These are phyloP conservation scores for Ptychodera flava DNA, from an alignment of 35 echinoderm and acorn worm species.

Conservation along the genomic window DNA sequence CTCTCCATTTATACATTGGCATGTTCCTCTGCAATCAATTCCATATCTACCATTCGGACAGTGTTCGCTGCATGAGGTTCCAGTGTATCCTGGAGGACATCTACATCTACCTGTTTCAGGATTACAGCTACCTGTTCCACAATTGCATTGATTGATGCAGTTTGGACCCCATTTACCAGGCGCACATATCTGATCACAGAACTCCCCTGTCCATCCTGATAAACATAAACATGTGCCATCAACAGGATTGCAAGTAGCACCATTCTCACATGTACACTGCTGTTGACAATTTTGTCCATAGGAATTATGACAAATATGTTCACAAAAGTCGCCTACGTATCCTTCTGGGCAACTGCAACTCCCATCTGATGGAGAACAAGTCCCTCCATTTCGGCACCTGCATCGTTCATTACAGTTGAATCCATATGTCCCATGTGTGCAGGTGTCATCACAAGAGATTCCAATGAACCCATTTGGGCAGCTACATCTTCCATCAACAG, in stretches of 20 bases:
- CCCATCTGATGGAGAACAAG: conserved; percentile 52
- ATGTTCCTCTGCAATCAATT: neutral
- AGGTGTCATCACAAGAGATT: neutral
- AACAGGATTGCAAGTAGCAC: conserved; percentile 40
- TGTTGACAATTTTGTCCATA: conserved; percentile 54
- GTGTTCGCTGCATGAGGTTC: conserved; percentile 3
- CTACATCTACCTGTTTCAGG: conserved; percentile 23
- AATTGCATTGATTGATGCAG: neutral
- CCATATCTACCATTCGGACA: conserved; percentile 23
- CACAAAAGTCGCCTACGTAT: conserved; percentile 53
- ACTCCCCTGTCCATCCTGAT: neutral
- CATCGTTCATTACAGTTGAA: neutral
- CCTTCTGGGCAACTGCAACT: conserved; percentile 54
- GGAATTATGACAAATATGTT: conserved; percentile 17
- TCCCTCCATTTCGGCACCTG: conserved; percentile 68
- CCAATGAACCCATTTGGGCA: conserved; percentile 22
- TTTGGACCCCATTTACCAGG: conserved; percentile 3
- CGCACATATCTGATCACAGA: conserved; percentile 29
- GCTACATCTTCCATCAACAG: conserved; percentile 41
- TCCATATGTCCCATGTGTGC: neutral
- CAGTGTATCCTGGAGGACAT: conserved; percentile 18
- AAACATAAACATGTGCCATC: neutral
- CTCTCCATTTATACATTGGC: conserved; percentile 59
- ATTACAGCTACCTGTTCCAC: conserved; percentile 16
- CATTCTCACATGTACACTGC: conserved; percentile 69